Base-by-base conservation (phyloP, 2,113 vertebrate genomes). In the Brachyhypopomus gauderio region DNA sequence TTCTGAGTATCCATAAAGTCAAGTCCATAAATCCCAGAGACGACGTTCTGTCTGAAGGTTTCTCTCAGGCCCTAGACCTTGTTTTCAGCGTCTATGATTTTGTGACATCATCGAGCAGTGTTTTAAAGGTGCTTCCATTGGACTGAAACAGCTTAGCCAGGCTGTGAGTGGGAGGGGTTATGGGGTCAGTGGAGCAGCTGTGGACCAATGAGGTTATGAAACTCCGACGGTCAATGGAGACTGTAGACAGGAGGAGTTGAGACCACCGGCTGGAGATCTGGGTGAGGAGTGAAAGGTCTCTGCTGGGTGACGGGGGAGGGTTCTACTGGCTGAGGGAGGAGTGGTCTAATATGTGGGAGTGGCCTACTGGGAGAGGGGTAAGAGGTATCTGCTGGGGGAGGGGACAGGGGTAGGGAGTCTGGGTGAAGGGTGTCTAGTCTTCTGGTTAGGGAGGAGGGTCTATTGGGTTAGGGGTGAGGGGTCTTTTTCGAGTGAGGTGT, bases 131-230 rank as follows among this genome's bases (percentile, higher is more conserved):
- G 34, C 56, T 66, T 23, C 63, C 17, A 8, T 11, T 16, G 38
- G 60, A 7, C n/a, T 77, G 16, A 41, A 23, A 73, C 20, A 55
- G 36, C 7, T 38, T 56, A 30, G 41, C 62, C 66, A 48, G 58
- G 20, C 75, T 58, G 30, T 66, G 11, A 81, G 69, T 20, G 22
- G 45, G 34, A 27, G 66, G 58, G 67, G 77, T 81, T 36, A 80
- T 77, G 69, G n/a, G 60, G 74, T 77, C 52, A 69, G n/a, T 69
- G 22, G 25, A 81, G 79, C 52, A 84, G 69, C 63, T 84, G 69
- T n/a, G n/a, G n/a, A n/a, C n/a, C n/a, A 81, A 20, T 9, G 72
- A 64, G 38, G 60, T 74, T 77, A 69, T 78, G 75, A 81, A 84
- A 81, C 70, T 52, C 60, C 25, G 56, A n/a, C 27, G 67, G 56